Evolutionary conservation across 1,140 invertebrate species (phyloP).

Genomic region (Octopus bimaculoides): DNA sequence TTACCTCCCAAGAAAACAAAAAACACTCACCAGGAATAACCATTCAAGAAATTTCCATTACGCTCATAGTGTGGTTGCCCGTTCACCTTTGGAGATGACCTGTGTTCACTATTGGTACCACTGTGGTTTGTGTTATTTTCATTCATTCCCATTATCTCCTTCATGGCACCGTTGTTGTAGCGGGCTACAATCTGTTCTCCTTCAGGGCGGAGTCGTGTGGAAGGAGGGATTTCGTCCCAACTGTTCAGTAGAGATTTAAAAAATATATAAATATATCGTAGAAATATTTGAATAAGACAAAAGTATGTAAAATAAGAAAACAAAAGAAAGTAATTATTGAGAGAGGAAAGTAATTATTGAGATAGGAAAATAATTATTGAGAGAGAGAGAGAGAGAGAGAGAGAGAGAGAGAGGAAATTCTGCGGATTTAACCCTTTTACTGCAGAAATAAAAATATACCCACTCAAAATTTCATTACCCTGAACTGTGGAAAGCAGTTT

Average conservation of each 20-base stretch:
- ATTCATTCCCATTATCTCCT: constrained; percentile 30
- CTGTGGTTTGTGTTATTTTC: not conserved
- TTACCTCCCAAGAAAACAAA: not conserved
- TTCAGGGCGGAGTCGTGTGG: constrained; percentile 39
- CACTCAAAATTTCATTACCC: too few species aligned
- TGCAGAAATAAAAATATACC: too few species aligned
- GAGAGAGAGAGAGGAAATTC: too few species aligned
- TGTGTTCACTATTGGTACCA: not conserved
- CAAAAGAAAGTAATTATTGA: not conserved
- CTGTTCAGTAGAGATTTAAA: constrained; percentile 17
- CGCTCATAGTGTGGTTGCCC: not conserved
- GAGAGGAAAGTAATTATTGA: not conserved
- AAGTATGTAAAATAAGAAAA: not conserved
- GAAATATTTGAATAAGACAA: not conserved
- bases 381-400: not conserved
- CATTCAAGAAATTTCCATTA: not conserved
- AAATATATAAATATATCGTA: not conserved
- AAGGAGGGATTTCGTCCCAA: constrained; percentile 46
- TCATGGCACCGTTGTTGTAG: constrained; percentile 32
- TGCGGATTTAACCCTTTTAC: too few species aligned
- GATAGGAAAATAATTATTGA: not conserved
- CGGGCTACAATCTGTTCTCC: constrained; percentile 41
- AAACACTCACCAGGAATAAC: not conserved
- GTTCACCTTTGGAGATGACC: not conserved
- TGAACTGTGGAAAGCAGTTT: too few species aligned